A percentile compares a stretch with the other conserved stretches of the same genome.
Evolutionary conservation across 2,797 vertebrate genomes (phyloP).

Genomic region (Enteromius radiatus): DNA sequence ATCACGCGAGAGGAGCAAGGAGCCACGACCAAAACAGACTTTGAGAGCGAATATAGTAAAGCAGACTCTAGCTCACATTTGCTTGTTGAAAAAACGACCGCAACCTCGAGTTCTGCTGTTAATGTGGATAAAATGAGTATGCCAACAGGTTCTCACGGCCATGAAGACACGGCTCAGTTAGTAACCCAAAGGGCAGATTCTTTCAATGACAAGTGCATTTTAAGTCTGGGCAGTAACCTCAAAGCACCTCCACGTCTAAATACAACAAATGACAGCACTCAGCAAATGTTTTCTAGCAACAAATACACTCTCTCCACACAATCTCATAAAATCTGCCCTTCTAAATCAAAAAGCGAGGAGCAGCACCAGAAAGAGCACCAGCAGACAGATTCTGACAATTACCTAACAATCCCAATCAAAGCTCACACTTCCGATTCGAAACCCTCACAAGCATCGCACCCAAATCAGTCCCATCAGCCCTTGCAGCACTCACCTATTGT

Average conservation of each 20-base stretch:
- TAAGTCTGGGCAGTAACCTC: constrained; percentile 69
- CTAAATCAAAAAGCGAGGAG: constrained; percentile 65
- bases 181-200: constrained; percentile 66
- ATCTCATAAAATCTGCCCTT: constrained; percentile 65
- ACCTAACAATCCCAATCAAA: constrained; percentile 87
- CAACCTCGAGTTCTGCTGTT: constrained; percentile 8
- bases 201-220: constrained; percentile 71
- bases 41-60: constrained; percentile 61
- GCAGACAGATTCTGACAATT: constrained; percentile 84
- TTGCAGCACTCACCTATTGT: constrained; percentile 66
- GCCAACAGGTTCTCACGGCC: constrained; percentile 10
- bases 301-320: constrained; percentile 52
- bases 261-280: constrained; percentile 59
- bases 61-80: constrained; percentile 64
- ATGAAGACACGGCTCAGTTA: constrained; percentile 61
- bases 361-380: constrained; percentile 59
- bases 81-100: constrained; percentile 63
- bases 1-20: constrained; percentile 83
- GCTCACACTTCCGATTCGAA: constrained; percentile 65
- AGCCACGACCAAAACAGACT: constrained; percentile 15
- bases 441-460: constrained; percentile 32
- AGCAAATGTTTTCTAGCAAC: constrained; percentile 62
- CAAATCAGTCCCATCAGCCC: constrained; percentile 51
- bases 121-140: constrained; percentile 30
- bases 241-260: constrained; percentile 64